Evolutionary conservation across 1,140 invertebrate species (phyloP).

Genomic region (Musca vetustissima): DNA sequence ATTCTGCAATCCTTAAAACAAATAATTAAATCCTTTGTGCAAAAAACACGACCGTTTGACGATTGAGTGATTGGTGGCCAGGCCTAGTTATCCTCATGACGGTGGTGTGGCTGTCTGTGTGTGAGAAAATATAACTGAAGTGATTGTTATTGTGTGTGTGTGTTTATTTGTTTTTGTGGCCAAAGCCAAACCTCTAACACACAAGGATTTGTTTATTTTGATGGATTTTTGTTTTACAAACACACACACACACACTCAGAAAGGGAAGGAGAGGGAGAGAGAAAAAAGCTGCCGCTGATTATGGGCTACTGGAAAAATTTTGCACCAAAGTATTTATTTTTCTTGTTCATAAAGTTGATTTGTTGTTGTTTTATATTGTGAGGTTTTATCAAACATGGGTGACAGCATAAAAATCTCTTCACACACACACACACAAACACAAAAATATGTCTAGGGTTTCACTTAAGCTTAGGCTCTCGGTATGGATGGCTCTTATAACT

Average conservation of each 20-base stretch:
- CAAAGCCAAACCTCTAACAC: no score
- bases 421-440: no score
- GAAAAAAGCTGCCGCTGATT: no score
- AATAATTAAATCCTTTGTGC: conserved; percentile 56
- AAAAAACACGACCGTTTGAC: neutral
- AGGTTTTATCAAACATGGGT: neutral
- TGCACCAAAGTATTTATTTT: no score
- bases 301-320: no score
- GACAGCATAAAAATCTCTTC: conserved; percentile 33
- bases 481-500: neutral
- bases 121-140: no score
- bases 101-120: neutral
- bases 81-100: neutral
- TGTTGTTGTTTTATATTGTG: conserved; percentile 26
- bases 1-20: conserved; percentile 49
- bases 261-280: no score
- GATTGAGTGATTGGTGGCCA: neutral
- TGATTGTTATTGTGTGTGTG: no score
- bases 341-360: conserved; percentile 37
- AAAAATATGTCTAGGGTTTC: conserved; percentile 32
- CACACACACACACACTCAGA: no score
- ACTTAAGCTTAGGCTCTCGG: neutral
- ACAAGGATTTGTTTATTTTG: conserved; percentile 43
- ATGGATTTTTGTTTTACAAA: no score
- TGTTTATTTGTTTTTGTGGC: no score